A percentile compares a stretch with the other conserved stretches of the same genome.
These are phyloP conservation scores for Abramis brama DNA, from an alignment of 2,113 vertebrate species.

Conservation along the genomic window DNA sequence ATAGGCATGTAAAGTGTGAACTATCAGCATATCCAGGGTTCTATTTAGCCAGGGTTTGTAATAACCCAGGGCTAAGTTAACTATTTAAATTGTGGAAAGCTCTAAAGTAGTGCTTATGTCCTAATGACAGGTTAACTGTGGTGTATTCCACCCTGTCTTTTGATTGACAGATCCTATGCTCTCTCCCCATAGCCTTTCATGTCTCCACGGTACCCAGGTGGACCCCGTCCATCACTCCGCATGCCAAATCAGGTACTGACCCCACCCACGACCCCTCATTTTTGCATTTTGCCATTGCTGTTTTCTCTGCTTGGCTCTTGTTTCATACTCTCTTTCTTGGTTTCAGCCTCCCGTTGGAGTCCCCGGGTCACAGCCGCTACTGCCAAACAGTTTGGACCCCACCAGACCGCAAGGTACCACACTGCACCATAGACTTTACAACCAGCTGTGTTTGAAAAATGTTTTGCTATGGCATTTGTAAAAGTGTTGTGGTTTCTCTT, in stretches of 20 bases:
- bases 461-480: neutral
- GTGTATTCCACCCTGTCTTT: neutral
- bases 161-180: slow-evolving; percentile 1
- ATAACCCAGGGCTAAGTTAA: too few species aligned
- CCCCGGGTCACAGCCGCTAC: slow-evolving; percentile 85
- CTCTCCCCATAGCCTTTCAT: slow-evolving; percentile 84
- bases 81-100: neutral
- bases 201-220: slow-evolving; percentile 89
- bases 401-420: slow-evolving; percentile 84
- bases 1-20: too few species aligned
- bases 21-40: too few species aligned
- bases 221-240: slow-evolving; percentile 85
- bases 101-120: neutral
- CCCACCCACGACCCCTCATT: too few species aligned
- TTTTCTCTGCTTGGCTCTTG: neutral
- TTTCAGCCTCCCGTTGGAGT: slow-evolving; percentile 86
- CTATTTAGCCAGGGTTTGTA: too few species aligned
- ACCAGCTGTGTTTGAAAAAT: neutral
- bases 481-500: neutral
- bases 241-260: slow-evolving; percentile 88
- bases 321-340: neutral
- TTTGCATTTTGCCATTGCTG: neutral
- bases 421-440: neutral
- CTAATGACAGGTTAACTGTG: neutral
- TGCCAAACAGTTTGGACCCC: slow-evolving; percentile 86